Evolutionary conservation across 2,797 vertebrate species (phyloP).

Genomic region (Labroides dimidiatus): DNA sequence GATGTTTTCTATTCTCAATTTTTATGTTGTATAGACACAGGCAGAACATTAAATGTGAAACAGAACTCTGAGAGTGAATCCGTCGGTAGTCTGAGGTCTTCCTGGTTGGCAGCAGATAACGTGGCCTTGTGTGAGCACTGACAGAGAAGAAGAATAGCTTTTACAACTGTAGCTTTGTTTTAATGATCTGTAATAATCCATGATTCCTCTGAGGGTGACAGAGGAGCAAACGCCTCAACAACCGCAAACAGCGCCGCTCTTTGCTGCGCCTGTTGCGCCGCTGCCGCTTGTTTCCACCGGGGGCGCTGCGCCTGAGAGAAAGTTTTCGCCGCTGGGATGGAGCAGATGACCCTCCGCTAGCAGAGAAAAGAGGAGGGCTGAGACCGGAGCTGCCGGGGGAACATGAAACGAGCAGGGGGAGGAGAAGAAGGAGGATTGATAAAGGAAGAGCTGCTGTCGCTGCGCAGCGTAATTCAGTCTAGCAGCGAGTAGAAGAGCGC

Average conservation of each 20-base stretch:
- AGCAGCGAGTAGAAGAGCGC: conserved; percentile 59
- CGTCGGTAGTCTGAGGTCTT: too few species aligned
- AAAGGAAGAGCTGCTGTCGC: conserved; percentile 87
- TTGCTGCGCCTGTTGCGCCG: neutral
- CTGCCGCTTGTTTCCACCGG: conserved; percentile 26
- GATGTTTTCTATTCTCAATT: too few species aligned
- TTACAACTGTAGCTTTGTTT: too few species aligned
- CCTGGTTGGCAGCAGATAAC: too few species aligned
- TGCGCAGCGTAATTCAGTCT: conserved; percentile 65
- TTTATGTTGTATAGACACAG: too few species aligned
- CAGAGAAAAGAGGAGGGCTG: conserved; percentile 86
- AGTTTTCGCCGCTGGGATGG: conserved; percentile 72
- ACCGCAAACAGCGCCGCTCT: accelerated
- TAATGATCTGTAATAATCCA: too few species aligned
- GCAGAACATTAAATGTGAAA: too few species aligned
- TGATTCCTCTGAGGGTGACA: neutral
- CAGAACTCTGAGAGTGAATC: too few species aligned
- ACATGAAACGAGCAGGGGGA: conserved; percentile 77
- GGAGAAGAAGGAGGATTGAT: conserved; percentile 83
- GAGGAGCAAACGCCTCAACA: accelerated
- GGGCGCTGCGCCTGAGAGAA: conserved; percentile 42
- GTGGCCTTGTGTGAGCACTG: too few species aligned
- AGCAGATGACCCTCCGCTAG: conserved; percentile 62
- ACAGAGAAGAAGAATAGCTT: too few species aligned
- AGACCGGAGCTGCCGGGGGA: conserved; percentile 82